Evolutionary conservation across 2,797 vertebrate genomes (phyloP).

Genomic region (Agapornis canus): DNA sequence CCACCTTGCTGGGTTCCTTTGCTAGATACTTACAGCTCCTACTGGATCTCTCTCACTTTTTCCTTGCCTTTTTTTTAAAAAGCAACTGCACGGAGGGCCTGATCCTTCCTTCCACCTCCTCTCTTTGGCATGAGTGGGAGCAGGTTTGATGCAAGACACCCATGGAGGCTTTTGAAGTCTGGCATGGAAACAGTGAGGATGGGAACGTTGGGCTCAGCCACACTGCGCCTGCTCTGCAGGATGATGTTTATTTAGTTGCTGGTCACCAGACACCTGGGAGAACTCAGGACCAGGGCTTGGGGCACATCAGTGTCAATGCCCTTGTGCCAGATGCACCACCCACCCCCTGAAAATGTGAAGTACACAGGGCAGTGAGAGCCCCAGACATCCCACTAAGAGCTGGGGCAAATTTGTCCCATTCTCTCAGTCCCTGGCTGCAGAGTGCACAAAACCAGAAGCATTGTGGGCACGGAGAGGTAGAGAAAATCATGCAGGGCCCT

Average conservation of each 20-base stretch:
- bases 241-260: neutral
- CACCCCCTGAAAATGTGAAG: rapidly evolving
- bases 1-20: neutral
- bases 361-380: rapidly evolving
- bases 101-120: neutral
- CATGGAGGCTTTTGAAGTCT: neutral
- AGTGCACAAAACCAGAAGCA: neutral
- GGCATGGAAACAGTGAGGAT: neutral
- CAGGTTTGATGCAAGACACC: neutral
- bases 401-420: rapidly evolving
- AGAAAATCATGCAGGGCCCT: neutral
- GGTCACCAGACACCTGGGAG: neutral
- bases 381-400: neutral
- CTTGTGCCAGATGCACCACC: rapidly evolving
- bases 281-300: rapidly evolving
- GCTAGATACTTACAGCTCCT: neutral
- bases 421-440: neutral
- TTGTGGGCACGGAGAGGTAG: rapidly evolving
- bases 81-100: neutral
- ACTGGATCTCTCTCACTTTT: neutral
- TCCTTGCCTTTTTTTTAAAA: neutral
- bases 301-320: rapidly evolving
- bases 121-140: neutral
- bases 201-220: neutral
- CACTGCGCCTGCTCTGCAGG: rapidly evolving